These are phyloP conservation scores for Tangara arthus DNA, from an alignment of 2,797 vertebrate species.

Conservation along the genomic window DNA sequence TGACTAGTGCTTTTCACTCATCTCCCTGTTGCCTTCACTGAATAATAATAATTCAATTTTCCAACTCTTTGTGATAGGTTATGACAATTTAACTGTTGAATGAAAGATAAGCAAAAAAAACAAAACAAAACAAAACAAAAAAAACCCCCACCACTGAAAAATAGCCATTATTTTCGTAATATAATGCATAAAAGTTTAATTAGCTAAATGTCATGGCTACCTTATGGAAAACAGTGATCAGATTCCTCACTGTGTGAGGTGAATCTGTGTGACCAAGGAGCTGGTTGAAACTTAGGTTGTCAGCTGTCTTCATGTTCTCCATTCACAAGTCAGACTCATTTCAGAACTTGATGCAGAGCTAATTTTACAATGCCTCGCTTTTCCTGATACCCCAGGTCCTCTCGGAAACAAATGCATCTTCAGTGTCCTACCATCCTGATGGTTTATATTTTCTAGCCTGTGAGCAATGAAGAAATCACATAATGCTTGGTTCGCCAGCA, in stretches of 20 bases:
- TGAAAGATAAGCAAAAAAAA: neutral
- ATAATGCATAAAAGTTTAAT: neutral
- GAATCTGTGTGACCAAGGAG: neutral
- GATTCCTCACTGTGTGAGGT: neutral
- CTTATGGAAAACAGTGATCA: neutral
- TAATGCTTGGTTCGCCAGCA: neutral
- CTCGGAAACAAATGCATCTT: neutral
- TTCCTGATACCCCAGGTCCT: neutral
- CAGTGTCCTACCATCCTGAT: neutral
- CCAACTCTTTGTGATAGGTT: neutral
- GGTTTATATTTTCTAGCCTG: neutral
- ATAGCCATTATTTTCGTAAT: neutral
- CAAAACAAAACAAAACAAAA: too few species aligned
- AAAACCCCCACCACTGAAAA: neutral
- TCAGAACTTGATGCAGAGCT: neutral
- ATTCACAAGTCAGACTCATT: neutral
- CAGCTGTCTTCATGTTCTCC: neutral
- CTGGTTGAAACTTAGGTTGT: accelerated
- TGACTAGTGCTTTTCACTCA: neutral
- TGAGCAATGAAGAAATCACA: neutral
- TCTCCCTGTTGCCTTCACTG: neutral
- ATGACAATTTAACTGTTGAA: neutral
- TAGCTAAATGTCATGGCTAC: neutral
- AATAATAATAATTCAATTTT: neutral
- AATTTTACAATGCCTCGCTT: neutral